A percentile compares a stretch with the other conserved stretches of the same genome.
These are phyloP conservation scores for Thymelicus sylvestris DNA, from an alignment of 2,888 invertebrate species.

Conservation along the genomic window DNA sequence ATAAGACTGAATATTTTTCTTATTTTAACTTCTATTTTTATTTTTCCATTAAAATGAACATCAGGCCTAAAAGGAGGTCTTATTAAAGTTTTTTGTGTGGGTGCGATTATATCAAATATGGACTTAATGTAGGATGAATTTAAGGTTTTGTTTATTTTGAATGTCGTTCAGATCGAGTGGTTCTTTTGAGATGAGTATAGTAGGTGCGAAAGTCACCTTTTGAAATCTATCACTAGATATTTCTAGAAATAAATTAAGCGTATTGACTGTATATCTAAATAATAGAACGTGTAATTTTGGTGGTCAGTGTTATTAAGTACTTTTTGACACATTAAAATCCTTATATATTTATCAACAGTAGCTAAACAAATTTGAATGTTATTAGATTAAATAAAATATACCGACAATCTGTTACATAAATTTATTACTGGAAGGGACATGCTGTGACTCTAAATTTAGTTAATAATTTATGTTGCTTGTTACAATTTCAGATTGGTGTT, in stretches of 20 bases:
- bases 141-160: slow-evolving; percentile 17
- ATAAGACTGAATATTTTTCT: slow-evolving; percentile 54
- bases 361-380: slow-evolving; percentile 37
- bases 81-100: slow-evolving; percentile 29
- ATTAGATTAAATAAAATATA: slow-evolving; percentile 44
- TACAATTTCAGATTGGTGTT: slow-evolving; percentile 57
- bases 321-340: slow-evolving; percentile 25
- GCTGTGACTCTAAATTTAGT: slow-evolving; percentile 37
- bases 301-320: slow-evolving; percentile 33
- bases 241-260: slow-evolving; percentile 25
- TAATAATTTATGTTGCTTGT: slow-evolving; percentile 53
- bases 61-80: slow-evolving; percentile 26
- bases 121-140: slow-evolving; percentile 19
- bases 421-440: slow-evolving; percentile 28
- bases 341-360: slow-evolving; percentile 35
- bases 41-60: slow-evolving; percentile 38
- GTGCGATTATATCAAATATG: slow-evolving; percentile 22
- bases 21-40: slow-evolving; percentile 46
- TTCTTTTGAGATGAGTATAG: slow-evolving; percentile 11
- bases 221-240: slow-evolving; percentile 26
- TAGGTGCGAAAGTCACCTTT: slow-evolving; percentile 27
- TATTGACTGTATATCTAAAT: slow-evolving; percentile 22
- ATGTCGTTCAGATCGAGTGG: slow-evolving; percentile 14
- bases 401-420: slow-evolving; percentile 36
- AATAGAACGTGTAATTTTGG: slow-evolving; percentile 33